Conservation (phyloP, 2,113 vertebrate genomes). For the Carassius carassius region DNA sequence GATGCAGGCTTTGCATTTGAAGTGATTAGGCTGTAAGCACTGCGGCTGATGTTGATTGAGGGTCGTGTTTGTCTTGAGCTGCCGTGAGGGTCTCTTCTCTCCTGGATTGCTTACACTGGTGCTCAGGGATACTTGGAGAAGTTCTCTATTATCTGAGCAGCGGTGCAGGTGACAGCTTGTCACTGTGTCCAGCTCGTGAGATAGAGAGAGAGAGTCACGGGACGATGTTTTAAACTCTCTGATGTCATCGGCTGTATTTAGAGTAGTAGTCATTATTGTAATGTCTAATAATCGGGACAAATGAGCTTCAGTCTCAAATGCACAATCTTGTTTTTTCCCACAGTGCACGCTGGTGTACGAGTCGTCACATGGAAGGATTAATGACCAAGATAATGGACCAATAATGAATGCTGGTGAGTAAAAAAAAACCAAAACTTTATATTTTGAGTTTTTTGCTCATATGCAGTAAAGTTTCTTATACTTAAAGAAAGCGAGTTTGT, state of each 20-base stretch:
- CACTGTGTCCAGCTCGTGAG: neutral
- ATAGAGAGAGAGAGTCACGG: neutral
- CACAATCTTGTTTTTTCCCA: conserved; percentile 44
- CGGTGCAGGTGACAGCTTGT: conserved; percentile 26
- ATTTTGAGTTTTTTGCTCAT: neutral
- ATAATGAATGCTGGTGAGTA: conserved; percentile 86
- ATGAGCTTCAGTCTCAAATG: neutral
- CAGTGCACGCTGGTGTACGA: conserved; percentile 90
- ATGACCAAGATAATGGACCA: conserved; percentile 80
- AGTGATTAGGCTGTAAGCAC: conserved; percentile 26
- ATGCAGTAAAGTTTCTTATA: too few relatives aligned
- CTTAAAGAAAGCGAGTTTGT: too few relatives aligned
- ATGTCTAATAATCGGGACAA: conserved; percentile 1
- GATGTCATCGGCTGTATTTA: neutral
- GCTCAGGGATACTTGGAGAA: conserved; percentile 10
- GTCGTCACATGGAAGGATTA: conserved; percentile 74
- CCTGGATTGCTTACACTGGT: conserved; percentile 14
- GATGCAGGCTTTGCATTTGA: neutral
- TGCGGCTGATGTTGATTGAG: conserved; percentile 3
- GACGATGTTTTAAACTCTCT: neutral
- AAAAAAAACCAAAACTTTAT: neutral
- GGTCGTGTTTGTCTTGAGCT: conserved; percentile 17
- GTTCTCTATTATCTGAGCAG: conserved; percentile 17
- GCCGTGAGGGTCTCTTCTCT: conserved; percentile 6
- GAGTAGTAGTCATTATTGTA: neutral